Conservation (phyloP, 2,888 invertebrate genomes). For the Hyppa rectilinea region DNA sequence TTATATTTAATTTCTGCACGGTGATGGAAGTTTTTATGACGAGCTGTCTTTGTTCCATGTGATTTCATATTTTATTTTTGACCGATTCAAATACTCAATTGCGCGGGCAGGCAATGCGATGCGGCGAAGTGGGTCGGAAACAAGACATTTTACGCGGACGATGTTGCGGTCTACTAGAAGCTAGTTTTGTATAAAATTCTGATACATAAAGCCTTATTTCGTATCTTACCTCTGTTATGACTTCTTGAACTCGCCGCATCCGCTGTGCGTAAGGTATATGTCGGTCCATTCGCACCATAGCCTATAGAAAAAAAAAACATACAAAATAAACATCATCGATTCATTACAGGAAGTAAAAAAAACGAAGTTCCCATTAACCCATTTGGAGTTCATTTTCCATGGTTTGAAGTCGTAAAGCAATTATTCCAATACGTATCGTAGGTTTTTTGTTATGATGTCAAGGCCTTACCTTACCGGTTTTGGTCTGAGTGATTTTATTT, state of each 20-base stretch:
- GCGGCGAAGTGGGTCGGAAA: too few species aligned
- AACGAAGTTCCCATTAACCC: neutral
- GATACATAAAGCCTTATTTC: neutral
- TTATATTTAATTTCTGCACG: too few species aligned
- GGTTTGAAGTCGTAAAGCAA: conserved; percentile 7
- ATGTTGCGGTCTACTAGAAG: too few species aligned
- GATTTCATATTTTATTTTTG: too few species aligned
- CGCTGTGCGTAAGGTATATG: conserved; percentile 93
- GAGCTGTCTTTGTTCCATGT: too few species aligned
- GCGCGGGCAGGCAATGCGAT: too few species aligned
- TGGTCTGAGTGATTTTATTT: conserved; percentile 19
- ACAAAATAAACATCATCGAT: neutral
- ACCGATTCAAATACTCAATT: too few species aligned
- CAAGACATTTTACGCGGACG: too few species aligned
- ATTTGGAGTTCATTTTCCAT: conserved; percentile 9
- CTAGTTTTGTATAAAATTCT: neutral
- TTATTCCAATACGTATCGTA: conserved; percentile 11
- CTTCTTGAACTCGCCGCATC: conserved; percentile 95
- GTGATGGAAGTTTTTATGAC: too few species aligned
- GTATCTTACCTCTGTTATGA: conserved; percentile 93
- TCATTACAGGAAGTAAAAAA: neutral
- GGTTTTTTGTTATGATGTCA: conserved; percentile 35
- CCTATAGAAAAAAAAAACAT: conserved; percentile 79
- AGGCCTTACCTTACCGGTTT: conserved; percentile 23
- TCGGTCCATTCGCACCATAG: conserved; percentile 96